Base-by-base conservation (phyloP, 2,113 vertebrate species). In the Phrynocephalus versicolor region DNA sequence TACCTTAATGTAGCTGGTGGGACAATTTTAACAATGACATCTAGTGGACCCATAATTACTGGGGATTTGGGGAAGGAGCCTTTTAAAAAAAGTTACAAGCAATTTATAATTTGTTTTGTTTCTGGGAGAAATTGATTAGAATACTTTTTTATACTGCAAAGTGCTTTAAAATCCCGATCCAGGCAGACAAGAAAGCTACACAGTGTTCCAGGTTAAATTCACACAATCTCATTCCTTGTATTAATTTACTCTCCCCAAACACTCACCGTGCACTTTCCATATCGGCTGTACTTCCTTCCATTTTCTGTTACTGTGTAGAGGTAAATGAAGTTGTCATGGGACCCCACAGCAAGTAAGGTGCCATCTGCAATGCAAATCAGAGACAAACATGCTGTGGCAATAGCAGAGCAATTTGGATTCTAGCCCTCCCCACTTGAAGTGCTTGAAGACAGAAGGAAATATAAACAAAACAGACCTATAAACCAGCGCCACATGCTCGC, bases 251-350 rank as follows among this genome's bases (percentile, higher is more conserved):
- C 2, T 78, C 18, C 23, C 39, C n/a, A 58, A 87, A 73, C 94
- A 84, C 98, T 97, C 92, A 99, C 99, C 92, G 97, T 96, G 96
- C 99, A 99, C 95, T 99, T 99, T 93, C 98, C 98, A 0, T 97
- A 97, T 95, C 99, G 97, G 95, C 97, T 98, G 93, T 99, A 99
- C 88, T 99, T 99, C 88, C 98, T 97, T 94, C 98, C 99, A 88
- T 97, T 98, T 93, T 99, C 98, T 15, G 97, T 96, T 85, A 99
- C 98, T 41, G 93, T 95, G 79, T 99, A 99, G 95, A 99, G 97
- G 96, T 99, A 99, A 97, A 99, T 99, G 81, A 99, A 99, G 95
- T 99, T 99, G 95, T 99, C 99, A 2, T 99, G 99, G 88, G 99
- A 99, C 88, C 99, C 99, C 72, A 99, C 98, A 82, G 99, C 99